Percentiles rank a stretch among this genome's conserved stretches.
phyloP scores from a whole-genome alignment of 2,113 vertebrate species.

The Pardalotus punctatus region DNA sequence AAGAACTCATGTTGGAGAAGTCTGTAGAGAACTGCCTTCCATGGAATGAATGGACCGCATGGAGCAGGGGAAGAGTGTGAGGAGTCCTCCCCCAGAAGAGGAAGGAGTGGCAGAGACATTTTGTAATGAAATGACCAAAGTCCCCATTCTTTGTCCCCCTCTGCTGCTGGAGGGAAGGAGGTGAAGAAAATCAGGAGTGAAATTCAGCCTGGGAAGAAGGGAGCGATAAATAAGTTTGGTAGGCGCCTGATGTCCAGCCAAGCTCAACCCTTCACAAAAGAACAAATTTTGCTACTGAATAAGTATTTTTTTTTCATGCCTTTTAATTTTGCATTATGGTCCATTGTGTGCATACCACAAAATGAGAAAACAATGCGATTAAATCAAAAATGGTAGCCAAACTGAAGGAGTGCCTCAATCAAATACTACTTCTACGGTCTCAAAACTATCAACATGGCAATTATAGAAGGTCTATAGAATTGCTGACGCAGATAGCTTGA shows the following conservation, averaged over 20 bases:
- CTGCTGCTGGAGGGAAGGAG: background rate
- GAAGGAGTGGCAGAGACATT: background rate
- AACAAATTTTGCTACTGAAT: conserved; percentile 4
- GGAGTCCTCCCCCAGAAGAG: background rate
- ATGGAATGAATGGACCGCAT: background rate
- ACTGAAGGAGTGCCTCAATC: background rate
- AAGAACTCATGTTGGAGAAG: background rate
- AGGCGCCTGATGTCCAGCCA: background rate
- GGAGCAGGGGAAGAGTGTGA: background rate
- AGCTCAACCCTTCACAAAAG: background rate
- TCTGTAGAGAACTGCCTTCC: background rate
- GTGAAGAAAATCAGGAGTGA: background rate
- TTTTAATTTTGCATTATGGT: conserved; percentile 11
- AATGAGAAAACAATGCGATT: conserved; percentile 10
- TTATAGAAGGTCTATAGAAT: background rate
- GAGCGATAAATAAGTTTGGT: background rate
- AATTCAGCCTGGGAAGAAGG: background rate
- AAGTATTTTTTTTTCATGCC: background rate
- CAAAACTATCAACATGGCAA: background rate
- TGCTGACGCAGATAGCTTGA: background rate
- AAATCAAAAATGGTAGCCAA: background rate
- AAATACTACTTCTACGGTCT: background rate
- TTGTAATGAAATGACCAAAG: background rate
- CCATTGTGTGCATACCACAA: background rate
- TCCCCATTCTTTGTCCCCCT: too few relatives aligned